phyloP scores from a whole-genome alignment of 2,888 invertebrate genomes.

The Apamea monoglypha region DNA sequence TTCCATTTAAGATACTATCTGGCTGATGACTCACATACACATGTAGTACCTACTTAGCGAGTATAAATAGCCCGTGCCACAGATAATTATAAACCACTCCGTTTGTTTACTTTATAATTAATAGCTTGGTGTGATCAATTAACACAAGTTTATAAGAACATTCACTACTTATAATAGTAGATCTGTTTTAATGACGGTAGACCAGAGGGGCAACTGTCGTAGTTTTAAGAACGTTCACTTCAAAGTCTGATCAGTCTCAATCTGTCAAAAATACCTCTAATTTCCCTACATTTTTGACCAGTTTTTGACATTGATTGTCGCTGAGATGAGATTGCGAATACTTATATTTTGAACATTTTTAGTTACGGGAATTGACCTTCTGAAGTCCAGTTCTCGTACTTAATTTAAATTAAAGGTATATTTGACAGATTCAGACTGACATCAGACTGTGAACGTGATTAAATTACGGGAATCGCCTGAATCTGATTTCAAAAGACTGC shows the following conservation, averaged over 20 bases:
- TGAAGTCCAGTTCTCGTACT: no score
- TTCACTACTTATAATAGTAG: background rate
- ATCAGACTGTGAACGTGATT: background rate
- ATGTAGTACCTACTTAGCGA: background rate
- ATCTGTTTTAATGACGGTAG: background rate
- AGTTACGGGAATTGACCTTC: no score
- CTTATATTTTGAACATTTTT: no score
- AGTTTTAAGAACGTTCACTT: no score
- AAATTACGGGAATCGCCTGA: background rate
- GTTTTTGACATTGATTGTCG: no score
- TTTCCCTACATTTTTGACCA: no score
- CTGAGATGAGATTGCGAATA: no score
- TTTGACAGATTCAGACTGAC: background rate
- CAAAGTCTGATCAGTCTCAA: no score
- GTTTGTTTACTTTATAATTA: constrained; percentile 48
- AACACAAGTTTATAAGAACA: constrained; percentile 16
- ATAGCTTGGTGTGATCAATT: constrained; percentile 19
- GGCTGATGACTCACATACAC: constrained; percentile 33
- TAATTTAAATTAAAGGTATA: background rate
- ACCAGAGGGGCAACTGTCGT: no score
- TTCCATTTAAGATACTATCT: constrained; percentile 38
- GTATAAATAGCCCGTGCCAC: constrained; percentile 38
- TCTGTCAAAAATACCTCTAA: no score
- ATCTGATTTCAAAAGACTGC: background rate
- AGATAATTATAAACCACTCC: constrained; percentile 40